These are phyloP conservation scores for Phytoseiulus persimilis DNA, from an alignment of 2,888 invertebrate species.

Conservation along the genomic window DNA sequence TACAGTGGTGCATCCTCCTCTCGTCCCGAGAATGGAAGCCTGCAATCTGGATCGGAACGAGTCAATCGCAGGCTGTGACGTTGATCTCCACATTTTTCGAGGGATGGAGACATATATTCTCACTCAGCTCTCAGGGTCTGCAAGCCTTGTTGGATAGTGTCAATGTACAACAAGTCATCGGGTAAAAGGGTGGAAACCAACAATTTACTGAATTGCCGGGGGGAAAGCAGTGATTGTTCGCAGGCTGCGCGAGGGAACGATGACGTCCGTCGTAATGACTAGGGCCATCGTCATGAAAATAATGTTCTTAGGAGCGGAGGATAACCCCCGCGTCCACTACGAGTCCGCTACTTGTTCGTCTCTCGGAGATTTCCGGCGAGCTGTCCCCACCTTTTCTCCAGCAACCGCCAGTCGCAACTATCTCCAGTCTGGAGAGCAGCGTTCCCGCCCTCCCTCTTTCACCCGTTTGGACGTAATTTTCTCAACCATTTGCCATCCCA, in stretches of 20 bases:
- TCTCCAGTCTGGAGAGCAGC: background rate
- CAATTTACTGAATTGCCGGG: background rate
- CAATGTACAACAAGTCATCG: background rate
- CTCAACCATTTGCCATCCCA: conserved; percentile 31
- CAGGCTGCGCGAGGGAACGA: background rate
- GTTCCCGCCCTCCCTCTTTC: background rate
- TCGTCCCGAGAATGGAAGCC: background rate
- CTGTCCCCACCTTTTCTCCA: background rate
- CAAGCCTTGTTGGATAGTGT: background rate
- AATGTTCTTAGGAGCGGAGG: background rate
- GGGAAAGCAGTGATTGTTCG: background rate
- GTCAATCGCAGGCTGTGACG: background rate
- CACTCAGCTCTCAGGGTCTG: background rate
- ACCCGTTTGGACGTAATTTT: conserved; percentile 28
- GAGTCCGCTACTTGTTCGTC: background rate
- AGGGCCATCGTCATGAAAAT: background rate
- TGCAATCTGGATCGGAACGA: background rate
- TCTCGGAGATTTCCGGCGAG: background rate
- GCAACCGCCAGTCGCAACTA: background rate
- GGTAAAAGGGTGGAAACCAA: background rate
- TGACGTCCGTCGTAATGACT: background rate
- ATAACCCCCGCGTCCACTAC: background rate
- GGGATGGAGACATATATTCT: background rate
- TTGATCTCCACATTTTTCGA: background rate
- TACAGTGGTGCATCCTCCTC: background rate